Evolutionary conservation across 2,797 vertebrate species (phyloP).

Genomic region (Gephyroberyx darwinii): DNA sequence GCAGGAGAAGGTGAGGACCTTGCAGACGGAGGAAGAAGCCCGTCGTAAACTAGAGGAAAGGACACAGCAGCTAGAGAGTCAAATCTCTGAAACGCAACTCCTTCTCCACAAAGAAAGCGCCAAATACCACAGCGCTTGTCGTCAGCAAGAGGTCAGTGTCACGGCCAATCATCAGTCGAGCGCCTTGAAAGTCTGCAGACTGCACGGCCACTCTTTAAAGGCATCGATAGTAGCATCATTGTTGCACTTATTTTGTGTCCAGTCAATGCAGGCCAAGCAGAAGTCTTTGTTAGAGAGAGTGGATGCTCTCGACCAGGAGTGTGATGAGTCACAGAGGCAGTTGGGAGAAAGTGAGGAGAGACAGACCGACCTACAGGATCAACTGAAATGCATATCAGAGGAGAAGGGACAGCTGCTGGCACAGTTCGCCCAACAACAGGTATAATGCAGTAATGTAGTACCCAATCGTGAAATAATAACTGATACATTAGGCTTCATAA

Average conservation of each 20-base stretch:
- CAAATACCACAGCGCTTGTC: slow-evolving; percentile 82
- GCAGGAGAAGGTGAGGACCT: slow-evolving; percentile 72
- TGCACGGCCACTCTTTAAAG: neutral
- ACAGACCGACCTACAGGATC: slow-evolving; percentile 62
- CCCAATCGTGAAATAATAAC: neutral
- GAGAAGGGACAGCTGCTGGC: slow-evolving; percentile 69
- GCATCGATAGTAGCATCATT: neutral
- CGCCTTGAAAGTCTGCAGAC: neutral
- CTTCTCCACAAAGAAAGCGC: slow-evolving; percentile 87
- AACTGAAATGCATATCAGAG: slow-evolving; percentile 72
- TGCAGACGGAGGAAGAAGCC: slow-evolving; percentile 64
- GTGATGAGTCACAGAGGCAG: slow-evolving; percentile 80
- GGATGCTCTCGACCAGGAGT: slow-evolving; percentile 83
- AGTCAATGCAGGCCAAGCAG: slow-evolving; percentile 91
- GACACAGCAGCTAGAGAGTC: slow-evolving; percentile 73
- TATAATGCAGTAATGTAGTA: slow-evolving; percentile 42
- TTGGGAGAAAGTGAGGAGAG: slow-evolving; percentile 79
- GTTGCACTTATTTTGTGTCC: neutral
- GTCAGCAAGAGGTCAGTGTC: slow-evolving; percentile 86
- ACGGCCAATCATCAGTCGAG: neutral
- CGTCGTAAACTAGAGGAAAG: slow-evolving; percentile 78
- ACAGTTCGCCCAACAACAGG: slow-evolving; percentile 83
- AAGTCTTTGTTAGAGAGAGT: slow-evolving; percentile 83
- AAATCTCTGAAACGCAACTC: slow-evolving; percentile 75
- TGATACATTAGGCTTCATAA: neutral